Conservation (phyloP, 2,888 invertebrate genomes). For the Sturmia bella region DNA sequence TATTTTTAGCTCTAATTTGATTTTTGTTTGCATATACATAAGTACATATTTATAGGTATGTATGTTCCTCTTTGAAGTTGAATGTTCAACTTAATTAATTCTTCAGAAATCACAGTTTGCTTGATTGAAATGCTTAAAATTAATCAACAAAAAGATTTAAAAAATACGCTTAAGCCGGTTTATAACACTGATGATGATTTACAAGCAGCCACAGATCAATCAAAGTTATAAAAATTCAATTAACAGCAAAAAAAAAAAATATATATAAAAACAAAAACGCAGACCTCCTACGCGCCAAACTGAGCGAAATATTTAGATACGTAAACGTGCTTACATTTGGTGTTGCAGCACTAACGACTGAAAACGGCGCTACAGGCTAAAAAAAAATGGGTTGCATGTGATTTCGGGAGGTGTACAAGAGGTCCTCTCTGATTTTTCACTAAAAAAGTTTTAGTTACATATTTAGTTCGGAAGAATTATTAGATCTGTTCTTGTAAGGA, state of each 20-base stretch:
- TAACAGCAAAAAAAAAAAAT: constrained; percentile 23
- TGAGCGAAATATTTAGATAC: not conserved
- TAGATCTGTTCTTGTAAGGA: too few species aligned
- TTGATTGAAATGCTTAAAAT: constrained; percentile 54
- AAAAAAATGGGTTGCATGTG: too few species aligned
- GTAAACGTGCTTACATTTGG: not conserved
- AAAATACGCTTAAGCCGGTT: constrained; percentile 5
- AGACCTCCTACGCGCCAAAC: constrained; percentile 56
- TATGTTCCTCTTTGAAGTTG: not conserved
- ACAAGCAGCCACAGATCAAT: constrained; percentile 66
- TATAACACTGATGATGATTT: constrained; percentile 65
- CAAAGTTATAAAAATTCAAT: constrained; percentile 65
- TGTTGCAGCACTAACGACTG: not conserved
- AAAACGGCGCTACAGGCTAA: not conserved
- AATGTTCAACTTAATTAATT: constrained; percentile 59
- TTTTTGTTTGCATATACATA: constrained; percentile 5
- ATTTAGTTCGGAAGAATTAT: too few species aligned
- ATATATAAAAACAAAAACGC: not conserved
- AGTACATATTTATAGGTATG: not conserved
- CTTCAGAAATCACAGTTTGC: constrained; percentile 59
- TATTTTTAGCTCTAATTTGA: too few species aligned
- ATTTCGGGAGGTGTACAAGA: too few species aligned
- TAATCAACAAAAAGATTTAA: constrained; percentile 55
- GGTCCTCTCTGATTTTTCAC: too few species aligned
- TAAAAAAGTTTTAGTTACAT: too few species aligned